A percentile compares a stretch with the other conserved stretches of the same genome.
These are phyloP conservation scores for Leptinotarsa texana DNA, from an alignment of 1,140 invertebrate genomes.

Conservation along the genomic window DNA sequence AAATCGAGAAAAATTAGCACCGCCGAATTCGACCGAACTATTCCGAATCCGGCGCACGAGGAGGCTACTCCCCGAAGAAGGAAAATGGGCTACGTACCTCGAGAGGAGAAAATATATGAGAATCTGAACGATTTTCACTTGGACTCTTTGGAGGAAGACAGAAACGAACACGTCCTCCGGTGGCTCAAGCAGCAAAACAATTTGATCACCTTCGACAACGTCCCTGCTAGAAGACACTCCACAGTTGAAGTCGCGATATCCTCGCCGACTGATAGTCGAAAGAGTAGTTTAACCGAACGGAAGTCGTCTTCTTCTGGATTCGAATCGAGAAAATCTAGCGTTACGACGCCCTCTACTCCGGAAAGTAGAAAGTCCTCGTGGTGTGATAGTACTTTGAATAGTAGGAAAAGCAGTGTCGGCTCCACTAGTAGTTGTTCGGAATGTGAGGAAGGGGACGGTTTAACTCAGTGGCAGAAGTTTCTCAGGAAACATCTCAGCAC, in stretches of 20 bases:
- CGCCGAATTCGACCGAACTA: conserved; percentile 9
- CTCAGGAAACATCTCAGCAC: conserved; percentile 62
- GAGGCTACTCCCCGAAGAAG: conserved; percentile 40
- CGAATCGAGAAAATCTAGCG: conserved; percentile 49
- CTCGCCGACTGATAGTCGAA: conserved; percentile 49
- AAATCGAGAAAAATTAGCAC: conserved; percentile 13
- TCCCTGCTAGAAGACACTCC: conserved; percentile 41
- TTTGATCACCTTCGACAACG: conserved; percentile 31
- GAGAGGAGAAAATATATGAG: conserved; percentile 53
- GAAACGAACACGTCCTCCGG: conserved; percentile 53
- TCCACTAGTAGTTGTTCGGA: conserved; percentile 62
- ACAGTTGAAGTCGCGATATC: conserved; percentile 33
- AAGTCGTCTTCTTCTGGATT: conserved; percentile 48
- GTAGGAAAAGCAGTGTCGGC: conserved; percentile 60
- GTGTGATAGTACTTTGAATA: conserved; percentile 46
- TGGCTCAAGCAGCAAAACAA: conserved; percentile 54
- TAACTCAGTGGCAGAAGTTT: conserved; percentile 62
- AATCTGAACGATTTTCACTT: conserved; percentile 43
- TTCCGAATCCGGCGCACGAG: conserved; percentile 7
- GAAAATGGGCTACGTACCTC: conserved; percentile 50
- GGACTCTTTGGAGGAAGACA: conserved; percentile 46
- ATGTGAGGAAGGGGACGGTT: conserved; percentile 58
- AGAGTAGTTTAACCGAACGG: conserved; percentile 42
- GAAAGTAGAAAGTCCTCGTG: conserved; percentile 46
- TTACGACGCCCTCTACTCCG: conserved; percentile 46